Base-by-base conservation (phyloP, 2,797 vertebrate species). In the Pyrrhura leucotis region DNA sequence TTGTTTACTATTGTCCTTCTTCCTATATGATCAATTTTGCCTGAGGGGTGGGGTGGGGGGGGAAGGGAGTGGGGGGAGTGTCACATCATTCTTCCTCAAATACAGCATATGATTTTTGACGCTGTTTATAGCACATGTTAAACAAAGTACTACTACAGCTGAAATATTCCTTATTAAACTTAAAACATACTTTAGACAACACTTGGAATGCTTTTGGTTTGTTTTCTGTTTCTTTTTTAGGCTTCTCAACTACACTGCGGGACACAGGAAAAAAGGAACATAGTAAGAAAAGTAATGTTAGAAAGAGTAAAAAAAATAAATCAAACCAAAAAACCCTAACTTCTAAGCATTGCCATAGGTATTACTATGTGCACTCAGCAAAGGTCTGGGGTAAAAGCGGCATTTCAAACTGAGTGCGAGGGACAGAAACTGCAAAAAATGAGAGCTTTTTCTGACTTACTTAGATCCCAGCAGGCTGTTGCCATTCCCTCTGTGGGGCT, bases 401-500 rank as follows among this genome's bases (percentile, higher is more conserved):
- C n/a, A 5, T 68, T 74, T 71, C 82, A 90, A 92, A 82, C 9
- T 51, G 92, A 75, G 40, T 53, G 42, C 48, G 71, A 91, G 93
- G 84, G 62, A 86, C 45, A 80, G 91, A 97, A 97, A 94, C 37
- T 82, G 92, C 67, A 96, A 97, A 90, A 93, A 45, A 93, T 66
- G 53, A 84, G 87, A 93, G 82, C 44, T 95, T 95, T 93, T 89
- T 97, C 95, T 96, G 88, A 97, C 97, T 97, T 97, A 97, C 97
- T 96, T 96, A 94, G 95, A 95, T 97, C 96, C 95, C 95, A 96
- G 97, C 96, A 96, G 93, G 89, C 95, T 93, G 94, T 96, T 96
- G 95, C 95, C 96, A 97, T 97, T 97, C 88, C 97, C 92, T 96
- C 84, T 73, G 90, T 83, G 0, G 84, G 85, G 50, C 68, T 96